Evolutionary conservation across 1,140 invertebrate species (phyloP).

Genomic region (Berghia stephanieae): DNA sequence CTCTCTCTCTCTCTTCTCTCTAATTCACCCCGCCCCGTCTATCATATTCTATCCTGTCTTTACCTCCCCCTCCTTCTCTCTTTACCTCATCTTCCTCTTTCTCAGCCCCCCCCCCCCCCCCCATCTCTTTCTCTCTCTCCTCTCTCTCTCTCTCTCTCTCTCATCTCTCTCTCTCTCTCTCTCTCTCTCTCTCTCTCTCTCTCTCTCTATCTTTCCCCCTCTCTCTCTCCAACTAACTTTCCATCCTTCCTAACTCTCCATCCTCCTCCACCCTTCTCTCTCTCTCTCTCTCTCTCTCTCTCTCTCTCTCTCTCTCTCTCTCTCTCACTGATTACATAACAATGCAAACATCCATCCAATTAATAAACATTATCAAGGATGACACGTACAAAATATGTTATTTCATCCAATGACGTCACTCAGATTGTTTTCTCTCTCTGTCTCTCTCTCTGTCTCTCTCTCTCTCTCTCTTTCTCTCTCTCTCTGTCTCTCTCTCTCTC

Average conservation of each 20-base stretch:
- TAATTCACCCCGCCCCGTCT: neutral
- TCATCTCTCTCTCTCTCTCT: constrained; percentile 10
- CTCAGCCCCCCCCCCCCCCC: no score
- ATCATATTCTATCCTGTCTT: neutral
- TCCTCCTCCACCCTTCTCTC: no score
- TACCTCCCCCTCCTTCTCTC: constrained; percentile 26
- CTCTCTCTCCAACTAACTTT: no score
- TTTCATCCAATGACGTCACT: no score
- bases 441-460: constrained; percentile 18
- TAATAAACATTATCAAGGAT: no score
- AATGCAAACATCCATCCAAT: no score
- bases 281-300: constrained; percentile 23
- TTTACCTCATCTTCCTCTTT: no score
- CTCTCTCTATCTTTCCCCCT: no score
- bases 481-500: neutral
- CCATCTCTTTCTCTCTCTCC: constrained; percentile 34
- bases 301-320: constrained; percentile 29
- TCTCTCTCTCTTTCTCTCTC: constrained; percentile 14
- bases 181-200: no score
- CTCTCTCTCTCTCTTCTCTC: constrained; percentile 24
- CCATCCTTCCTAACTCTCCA: no score
- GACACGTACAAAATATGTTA: no score
- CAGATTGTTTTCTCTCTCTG: neutral
- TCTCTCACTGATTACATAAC: neutral
- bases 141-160: constrained; percentile 31